Percentiles rank a stretch among this genome's conserved stretches.
phyloP scores from a whole-genome alignment of 2,888 invertebrate species.

The Anthrax anthrax region DNA sequence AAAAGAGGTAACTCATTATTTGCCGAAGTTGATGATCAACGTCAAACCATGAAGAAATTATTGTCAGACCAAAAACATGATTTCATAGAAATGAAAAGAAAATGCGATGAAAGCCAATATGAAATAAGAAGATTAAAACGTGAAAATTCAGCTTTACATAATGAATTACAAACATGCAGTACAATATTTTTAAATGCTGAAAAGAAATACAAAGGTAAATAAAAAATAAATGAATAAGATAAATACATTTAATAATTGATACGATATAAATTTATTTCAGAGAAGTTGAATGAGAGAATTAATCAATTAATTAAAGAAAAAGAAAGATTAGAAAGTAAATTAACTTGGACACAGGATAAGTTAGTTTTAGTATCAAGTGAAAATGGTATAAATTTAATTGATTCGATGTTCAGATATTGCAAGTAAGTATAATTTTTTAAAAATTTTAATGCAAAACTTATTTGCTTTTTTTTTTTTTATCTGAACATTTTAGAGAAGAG shows the following conservation, averaged over 20 bases:
- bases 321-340: constrained; percentile 23
- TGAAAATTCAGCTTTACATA: constrained; percentile 31
- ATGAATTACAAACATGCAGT: constrained; percentile 27
- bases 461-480: neutral
- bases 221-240: neutral
- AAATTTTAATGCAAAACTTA: neutral
- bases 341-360: constrained; percentile 23
- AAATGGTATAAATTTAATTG: constrained; percentile 29
- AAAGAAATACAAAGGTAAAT: constrained; percentile 26
- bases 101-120: constrained; percentile 26
- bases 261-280: constrained; percentile 13
- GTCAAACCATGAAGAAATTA: constrained; percentile 46
- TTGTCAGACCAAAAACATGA: constrained; percentile 44
- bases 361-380: constrained; percentile 23
- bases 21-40: constrained; percentile 50
- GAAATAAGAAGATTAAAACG: constrained; percentile 31
- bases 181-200: constrained; percentile 31
- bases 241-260: neutral
- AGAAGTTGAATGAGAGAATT: constrained; percentile 27
- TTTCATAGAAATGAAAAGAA: constrained; percentile 36
- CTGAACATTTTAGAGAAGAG: constrained; percentile 21
- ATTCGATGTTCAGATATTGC: constrained; percentile 32
- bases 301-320: constrained; percentile 23
- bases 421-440: constrained; percentile 24
- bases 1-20: constrained; percentile 49